phyloP scores from a whole-genome alignment of 2,113 vertebrate genomes.

The Poeciliopsis turrubarensis region DNA sequence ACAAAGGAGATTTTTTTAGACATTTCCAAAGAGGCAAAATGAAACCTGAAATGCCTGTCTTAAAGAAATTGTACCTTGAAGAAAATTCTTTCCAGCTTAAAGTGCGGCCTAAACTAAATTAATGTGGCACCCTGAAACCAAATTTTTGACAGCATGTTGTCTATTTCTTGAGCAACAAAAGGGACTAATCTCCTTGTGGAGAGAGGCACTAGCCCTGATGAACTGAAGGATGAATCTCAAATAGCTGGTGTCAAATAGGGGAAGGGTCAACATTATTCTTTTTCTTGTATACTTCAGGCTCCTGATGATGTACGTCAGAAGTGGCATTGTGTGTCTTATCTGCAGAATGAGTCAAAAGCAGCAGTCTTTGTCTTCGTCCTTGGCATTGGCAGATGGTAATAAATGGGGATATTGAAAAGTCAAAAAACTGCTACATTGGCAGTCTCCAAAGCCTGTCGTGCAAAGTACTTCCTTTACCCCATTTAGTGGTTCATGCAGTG shows the following conservation, averaged over 20 bases:
- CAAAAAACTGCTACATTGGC: background rate
- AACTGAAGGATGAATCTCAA: no score
- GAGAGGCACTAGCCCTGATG: background rate
- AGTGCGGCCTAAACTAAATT: background rate
- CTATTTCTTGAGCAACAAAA: background rate
- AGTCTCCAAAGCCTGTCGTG: background rate
- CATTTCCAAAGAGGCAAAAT: background rate
- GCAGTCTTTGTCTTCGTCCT: background rate
- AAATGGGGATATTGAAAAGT: background rate
- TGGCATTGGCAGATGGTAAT: slow-evolving; percentile 1
- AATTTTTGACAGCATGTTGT: background rate
- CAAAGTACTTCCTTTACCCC: background rate
- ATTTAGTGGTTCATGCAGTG: background rate
- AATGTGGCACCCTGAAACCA: background rate
- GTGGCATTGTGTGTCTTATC: background rate
- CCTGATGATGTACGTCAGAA: background rate
- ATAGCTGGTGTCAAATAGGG: no score
- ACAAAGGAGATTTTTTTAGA: background rate
- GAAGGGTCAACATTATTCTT: background rate
- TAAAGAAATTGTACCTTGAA: background rate
- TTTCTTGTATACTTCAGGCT: background rate
- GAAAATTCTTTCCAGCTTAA: background rate
- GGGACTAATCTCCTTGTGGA: background rate
- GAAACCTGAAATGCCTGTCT: background rate
- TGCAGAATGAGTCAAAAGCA: background rate